Evolutionary conservation across 2,113 vertebrate species (phyloP).

Genomic region (Rhinogobius similis): DNA sequence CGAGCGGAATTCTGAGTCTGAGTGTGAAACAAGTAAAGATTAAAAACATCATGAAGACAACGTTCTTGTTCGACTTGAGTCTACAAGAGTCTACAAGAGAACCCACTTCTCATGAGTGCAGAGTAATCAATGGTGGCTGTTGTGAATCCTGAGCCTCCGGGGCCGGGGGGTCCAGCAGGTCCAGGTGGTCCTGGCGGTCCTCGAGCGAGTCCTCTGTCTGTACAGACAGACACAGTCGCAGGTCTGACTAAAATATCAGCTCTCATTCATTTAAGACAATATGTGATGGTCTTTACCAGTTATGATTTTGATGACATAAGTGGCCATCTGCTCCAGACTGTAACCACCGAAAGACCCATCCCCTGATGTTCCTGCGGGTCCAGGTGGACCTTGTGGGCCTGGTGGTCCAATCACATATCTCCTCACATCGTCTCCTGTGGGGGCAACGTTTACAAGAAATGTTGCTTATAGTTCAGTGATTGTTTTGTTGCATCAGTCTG

Average conservation of each 20-base stretch:
- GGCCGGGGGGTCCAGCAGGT: constrained; percentile 34
- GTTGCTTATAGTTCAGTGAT: neutral
- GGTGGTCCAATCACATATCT: constrained; percentile 82
- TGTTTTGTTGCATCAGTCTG: neutral
- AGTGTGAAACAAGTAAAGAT: neutral
- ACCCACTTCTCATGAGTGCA: constrained; percentile 58
- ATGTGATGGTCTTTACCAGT: constrained; percentile 74
- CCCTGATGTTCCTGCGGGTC: constrained; percentile 57
- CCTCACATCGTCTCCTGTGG: constrained; percentile 86
- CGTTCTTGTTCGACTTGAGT: no score
- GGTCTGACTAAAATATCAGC: neutral
- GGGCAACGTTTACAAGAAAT: neutral
- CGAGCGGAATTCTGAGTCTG: constrained; percentile 64
- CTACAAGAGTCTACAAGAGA: neutral
- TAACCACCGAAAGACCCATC: constrained; percentile 60
- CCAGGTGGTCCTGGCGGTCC: constrained; percentile 80
- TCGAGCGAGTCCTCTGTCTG: constrained; percentile 77
- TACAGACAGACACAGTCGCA: constrained; percentile 11
- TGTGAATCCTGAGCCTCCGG: constrained; percentile 30
- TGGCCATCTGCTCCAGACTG: constrained; percentile 83
- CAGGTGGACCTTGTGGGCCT: constrained; percentile 78
- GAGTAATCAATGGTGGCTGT: constrained; percentile 57
- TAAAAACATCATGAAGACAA: neutral
- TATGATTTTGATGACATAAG: constrained; percentile 84
- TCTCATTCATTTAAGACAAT: neutral